Conservation (phyloP, 2,113 vertebrate genomes). For the Marmota monax region DNA sequence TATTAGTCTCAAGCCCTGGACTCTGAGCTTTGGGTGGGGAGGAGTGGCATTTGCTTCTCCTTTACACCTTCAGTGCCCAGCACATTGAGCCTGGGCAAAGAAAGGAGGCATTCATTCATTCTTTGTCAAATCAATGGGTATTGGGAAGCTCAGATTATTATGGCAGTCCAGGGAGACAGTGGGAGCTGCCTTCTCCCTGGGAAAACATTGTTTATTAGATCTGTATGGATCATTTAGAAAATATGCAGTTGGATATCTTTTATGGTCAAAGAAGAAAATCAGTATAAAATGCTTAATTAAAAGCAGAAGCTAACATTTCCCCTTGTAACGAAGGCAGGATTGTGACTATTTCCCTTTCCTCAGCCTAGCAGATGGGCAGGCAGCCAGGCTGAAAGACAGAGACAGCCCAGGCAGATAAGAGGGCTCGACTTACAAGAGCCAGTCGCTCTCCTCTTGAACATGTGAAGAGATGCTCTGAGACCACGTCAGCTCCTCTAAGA, state of each 20-base stretch:
- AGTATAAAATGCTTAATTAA: conserved; percentile 80
- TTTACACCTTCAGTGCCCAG: neutral
- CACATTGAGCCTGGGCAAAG: neutral
- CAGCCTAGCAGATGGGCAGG: conserved; percentile 65
- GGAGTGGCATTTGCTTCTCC: neutral
- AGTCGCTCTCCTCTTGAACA: neutral
- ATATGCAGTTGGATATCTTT: conserved; percentile 79
- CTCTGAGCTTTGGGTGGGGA: neutral
- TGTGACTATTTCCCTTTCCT: conserved; percentile 71
- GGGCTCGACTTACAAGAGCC: neutral
- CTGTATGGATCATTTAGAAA: conserved; percentile 78
- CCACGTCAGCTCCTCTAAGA: neutral
- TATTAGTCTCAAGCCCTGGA: neutral
- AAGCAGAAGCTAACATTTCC: conserved; percentile 77
- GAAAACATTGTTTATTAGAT: conserved; percentile 77
- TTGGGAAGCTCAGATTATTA: conserved; percentile 67
- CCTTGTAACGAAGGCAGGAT: conserved; percentile 69
- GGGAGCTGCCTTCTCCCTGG: conserved; percentile 64
- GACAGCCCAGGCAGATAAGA: conserved; percentile 54
- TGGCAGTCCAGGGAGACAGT: conserved; percentile 53
- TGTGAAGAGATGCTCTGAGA: neutral
- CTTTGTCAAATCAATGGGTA: conserved; percentile 58
- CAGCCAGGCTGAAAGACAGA: conserved; percentile 49
- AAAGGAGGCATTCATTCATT: conserved; percentile 51
- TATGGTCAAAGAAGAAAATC: conserved; percentile 77